Evolutionary conservation across 2,113 vertebrate species (phyloP), one percentile per base, ranked within the genome.

Genomic region (Pedionomus torquatus): DNA sequence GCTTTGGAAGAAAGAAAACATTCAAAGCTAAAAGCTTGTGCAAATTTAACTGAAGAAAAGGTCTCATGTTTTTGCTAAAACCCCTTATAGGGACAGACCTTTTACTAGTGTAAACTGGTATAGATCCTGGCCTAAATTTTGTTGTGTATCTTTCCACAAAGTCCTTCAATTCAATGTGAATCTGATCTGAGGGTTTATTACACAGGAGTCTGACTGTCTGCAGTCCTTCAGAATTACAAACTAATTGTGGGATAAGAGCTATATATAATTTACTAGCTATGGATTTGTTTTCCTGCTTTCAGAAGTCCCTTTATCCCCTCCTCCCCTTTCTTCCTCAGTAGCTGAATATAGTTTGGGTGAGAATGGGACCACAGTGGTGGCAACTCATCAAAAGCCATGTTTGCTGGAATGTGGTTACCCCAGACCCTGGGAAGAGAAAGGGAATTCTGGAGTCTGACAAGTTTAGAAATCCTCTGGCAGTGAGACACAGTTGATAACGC

Each of bases 271-370:
- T 93, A 95, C 92, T 87, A 97, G 94, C 93, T 97, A 89, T 95
- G 90, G 92, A 94, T 97, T 94, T 97, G 91, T 96, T 97, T 94
- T 93, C 84, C 96, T 97, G 91, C 91, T 95, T 97, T 93, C 72
- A 93, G 92, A 97, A 96, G 81, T 87, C 74, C 65, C 37, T 80
- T 63, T 43, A 15, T 55, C 49, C 11, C 26, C 48, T 13, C 8
- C 33, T 5, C 18, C 14, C 30, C 17, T n/a, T 52, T 3, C 24
- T 17, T 5, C 8, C 70, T 13, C 39, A 48, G 25, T 1, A 71
- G 57, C 75, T 69, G 86, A 86, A 63, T 61, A 41, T 44, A 57
- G 58, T 85, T 72, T 76, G 76, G 70, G 28, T 89, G 52, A 25
- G 55, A 51, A 72, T 17, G 18, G 60, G 26, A 43, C 51, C 52